phyloP scores from a whole-genome alignment of 1,140 invertebrate species.

The Berghia stephanieae region DNA sequence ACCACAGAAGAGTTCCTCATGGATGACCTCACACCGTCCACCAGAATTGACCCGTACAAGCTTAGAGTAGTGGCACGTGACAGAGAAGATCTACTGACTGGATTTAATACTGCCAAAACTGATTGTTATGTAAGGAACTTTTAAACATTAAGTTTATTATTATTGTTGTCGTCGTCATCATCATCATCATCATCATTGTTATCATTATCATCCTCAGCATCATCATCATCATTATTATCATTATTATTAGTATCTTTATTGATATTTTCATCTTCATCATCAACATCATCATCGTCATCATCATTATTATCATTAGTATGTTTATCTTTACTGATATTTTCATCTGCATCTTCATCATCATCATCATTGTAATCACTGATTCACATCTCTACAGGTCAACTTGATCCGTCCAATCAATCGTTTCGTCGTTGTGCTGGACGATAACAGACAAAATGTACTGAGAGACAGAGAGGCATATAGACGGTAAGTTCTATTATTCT shows the following conservation, averaged over 20 bases:
- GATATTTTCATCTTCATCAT: too few species aligned
- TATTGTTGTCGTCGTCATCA: too few species aligned
- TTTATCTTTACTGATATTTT: too few species aligned
- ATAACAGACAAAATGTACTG: constrained; percentile 12
- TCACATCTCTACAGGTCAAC: constrained; percentile 37
- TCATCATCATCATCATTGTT: too few species aligned
- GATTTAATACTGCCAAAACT: constrained; percentile 2
- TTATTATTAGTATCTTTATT: too few species aligned
- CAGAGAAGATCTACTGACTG: not conserved
- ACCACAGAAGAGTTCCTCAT: constrained; percentile 37
- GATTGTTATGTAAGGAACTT: constrained; percentile 31
- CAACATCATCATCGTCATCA: too few species aligned
- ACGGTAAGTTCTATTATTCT: constrained; percentile 29
- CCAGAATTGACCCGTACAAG: not conserved
- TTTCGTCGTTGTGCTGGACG: constrained; percentile 43
- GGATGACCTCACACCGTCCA: constrained; percentile 28
- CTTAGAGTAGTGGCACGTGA: constrained; percentile 37
- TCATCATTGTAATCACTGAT: not conserved
- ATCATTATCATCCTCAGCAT: too few species aligned
- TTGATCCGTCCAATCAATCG: constrained; percentile 42
- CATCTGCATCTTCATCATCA: too few species aligned
- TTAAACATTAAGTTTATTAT: too few species aligned
- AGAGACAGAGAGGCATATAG: not conserved
- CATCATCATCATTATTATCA: too few species aligned
- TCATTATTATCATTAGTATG: too few species aligned